A percentile compares a stretch with the other conserved stretches of the same genome.
These are phyloP conservation scores for Aradus depressus DNA, from an alignment of 2,888 invertebrate genomes.

Conservation along the genomic window DNA sequence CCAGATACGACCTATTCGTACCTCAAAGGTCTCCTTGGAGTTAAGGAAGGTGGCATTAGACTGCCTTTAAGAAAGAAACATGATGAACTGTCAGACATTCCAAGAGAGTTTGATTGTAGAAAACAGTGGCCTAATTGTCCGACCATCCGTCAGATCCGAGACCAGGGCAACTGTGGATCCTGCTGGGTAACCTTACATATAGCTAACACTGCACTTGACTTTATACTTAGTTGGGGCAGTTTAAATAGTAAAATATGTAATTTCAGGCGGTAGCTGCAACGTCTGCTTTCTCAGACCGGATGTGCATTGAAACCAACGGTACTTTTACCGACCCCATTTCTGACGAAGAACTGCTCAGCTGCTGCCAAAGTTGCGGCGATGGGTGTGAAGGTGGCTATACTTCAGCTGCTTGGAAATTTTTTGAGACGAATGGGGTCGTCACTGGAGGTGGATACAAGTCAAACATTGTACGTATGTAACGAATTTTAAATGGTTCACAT, in stretches of 20 bases:
- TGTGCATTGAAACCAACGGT: slow-evolving; percentile 17
- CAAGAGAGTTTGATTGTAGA: slow-evolving; percentile 68
- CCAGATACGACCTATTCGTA: slow-evolving; percentile 46
- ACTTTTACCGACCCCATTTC: slow-evolving; percentile 14
- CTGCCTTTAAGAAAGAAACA: background rate
- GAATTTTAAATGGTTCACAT: too few relatives aligned
- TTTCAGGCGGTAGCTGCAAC: slow-evolving; percentile 32
- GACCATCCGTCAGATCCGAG: slow-evolving; percentile 66
- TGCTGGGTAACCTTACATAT: slow-evolving; percentile 48
- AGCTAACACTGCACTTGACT: background rate
- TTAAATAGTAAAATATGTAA: background rate
- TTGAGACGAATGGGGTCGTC: slow-evolving; percentile 11
- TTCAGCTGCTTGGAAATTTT: slow-evolving; percentile 11
- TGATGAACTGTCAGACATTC: slow-evolving; percentile 38
- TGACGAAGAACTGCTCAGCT: slow-evolving; percentile 15
- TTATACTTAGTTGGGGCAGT: background rate
- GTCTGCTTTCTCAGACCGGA: slow-evolving; percentile 11
- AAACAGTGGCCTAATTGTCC: slow-evolving; percentile 73
- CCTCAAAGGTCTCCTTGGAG: slow-evolving; percentile 55
- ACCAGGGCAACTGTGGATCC: slow-evolving; percentile 82
- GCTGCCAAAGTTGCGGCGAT: slow-evolving; percentile 11
- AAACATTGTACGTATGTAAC: slow-evolving; percentile 6
- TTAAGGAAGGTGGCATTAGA: slow-evolving; percentile 1
- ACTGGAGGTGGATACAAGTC: slow-evolving; percentile 19
- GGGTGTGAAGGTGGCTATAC: slow-evolving; percentile 15